Evolutionary conservation across 2,797 vertebrate species (phyloP).

Genomic region (Chrysocyon brachyurus): DNA sequence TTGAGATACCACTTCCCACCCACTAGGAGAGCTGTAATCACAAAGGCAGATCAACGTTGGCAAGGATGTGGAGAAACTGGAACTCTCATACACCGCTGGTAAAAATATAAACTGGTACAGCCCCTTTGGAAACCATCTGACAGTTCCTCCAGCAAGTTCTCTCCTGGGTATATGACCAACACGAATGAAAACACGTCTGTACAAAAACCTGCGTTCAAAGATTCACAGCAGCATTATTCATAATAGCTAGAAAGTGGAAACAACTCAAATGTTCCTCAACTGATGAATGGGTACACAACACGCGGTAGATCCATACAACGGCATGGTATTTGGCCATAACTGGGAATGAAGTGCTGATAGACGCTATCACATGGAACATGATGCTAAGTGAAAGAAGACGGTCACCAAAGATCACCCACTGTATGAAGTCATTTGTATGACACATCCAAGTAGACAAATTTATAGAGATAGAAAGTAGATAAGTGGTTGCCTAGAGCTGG

Average conservation of each 20-base stretch:
- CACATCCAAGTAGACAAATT: background rate
- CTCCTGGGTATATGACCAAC: background rate
- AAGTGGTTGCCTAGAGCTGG: background rate
- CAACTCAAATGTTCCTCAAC: background rate
- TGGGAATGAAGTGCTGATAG: background rate
- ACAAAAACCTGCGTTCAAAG: background rate
- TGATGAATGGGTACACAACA: background rate
- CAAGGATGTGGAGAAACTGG: background rate
- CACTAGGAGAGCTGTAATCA: background rate
- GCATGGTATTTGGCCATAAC: background rate
- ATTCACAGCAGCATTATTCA: background rate
- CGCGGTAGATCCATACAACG: background rate
- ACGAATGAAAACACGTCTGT: slow-evolving; percentile 34
- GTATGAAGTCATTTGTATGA: background rate
- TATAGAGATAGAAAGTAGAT: background rate
- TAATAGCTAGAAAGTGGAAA: background rate
- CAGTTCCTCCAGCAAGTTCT: slow-evolving; percentile 23
- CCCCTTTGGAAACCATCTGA: slow-evolving; percentile 20
- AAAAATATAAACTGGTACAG: background rate
- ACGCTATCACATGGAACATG: background rate
- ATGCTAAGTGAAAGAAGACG: background rate
- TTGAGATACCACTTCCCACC: background rate
- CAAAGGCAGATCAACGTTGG: background rate
- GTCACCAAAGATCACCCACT: background rate
- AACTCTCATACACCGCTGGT: background rate